Evolutionary conservation across 1,140 invertebrate genomes (phyloP).

Genomic region (Tetramorium simillimum): DNA sequence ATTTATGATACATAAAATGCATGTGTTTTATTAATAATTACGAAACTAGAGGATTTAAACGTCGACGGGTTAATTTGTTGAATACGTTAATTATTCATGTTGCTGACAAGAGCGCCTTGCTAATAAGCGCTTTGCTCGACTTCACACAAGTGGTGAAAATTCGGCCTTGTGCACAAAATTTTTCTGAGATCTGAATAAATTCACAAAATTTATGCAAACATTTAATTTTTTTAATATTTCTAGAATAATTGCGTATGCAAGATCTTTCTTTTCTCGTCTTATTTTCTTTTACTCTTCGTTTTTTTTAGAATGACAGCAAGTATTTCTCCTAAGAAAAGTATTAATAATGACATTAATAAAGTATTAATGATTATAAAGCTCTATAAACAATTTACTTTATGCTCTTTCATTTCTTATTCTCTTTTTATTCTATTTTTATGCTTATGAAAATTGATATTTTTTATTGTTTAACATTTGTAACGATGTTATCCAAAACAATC

Average conservation of each 20-base stretch:
- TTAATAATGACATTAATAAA: not conserved
- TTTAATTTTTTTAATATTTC: not conserved
- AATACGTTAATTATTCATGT: slow-evolving; percentile 44
- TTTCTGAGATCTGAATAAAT: slow-evolving; percentile 24
- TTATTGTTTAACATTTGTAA: not conserved
- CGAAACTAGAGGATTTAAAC: not conserved
- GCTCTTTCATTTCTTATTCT: not conserved
- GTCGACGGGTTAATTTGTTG: slow-evolving; percentile 20
- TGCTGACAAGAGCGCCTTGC: not conserved
- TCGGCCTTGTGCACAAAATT: not conserved
- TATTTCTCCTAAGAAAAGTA: not conserved
- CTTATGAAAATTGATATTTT: not conserved
- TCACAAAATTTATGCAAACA: not conserved
- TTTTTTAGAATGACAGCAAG: not conserved
- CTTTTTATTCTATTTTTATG: too few relatives aligned
- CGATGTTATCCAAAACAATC: not conserved
- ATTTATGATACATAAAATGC: not conserved
- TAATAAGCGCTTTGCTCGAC: not conserved
- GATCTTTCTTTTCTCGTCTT: not conserved
- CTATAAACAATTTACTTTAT: not conserved
- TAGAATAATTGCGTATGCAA: not conserved
- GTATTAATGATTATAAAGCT: not conserved
- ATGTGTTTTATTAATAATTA: slow-evolving; percentile 17
- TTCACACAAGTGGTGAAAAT: not conserved
- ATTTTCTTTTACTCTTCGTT: not conserved